Percentiles rank a stretch among this genome's conserved stretches.
phyloP scores from a whole-genome alignment of 2,113 vertebrate genomes.

The Ariopsis seemanni region DNA sequence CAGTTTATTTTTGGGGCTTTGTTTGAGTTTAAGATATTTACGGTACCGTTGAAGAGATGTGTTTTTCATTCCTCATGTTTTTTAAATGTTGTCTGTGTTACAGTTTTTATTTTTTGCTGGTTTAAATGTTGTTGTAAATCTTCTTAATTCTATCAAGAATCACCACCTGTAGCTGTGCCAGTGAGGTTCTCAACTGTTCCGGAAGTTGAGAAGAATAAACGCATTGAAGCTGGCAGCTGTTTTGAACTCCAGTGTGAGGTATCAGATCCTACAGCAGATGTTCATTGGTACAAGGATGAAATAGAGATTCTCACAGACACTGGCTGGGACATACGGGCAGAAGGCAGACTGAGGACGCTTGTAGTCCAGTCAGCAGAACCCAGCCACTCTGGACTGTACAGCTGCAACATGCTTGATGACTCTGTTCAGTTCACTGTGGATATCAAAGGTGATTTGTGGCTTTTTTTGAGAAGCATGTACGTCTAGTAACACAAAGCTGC shows the following conservation, averaged over 20 bases:
- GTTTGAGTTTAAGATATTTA: neutral
- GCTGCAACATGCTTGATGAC: slow-evolving; percentile 71
- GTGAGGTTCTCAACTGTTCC: slow-evolving; percentile 64
- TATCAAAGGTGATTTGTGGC: slow-evolving; percentile 72
- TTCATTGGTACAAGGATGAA: slow-evolving; percentile 72
- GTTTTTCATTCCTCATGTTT: slow-evolving; percentile 14
- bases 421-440: slow-evolving; percentile 71
- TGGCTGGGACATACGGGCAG: slow-evolving; percentile 66
- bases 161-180: slow-evolving; percentile 67
- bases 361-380: slow-evolving; percentile 67
- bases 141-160: slow-evolving; percentile 68
- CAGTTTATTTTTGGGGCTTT: too few species aligned
- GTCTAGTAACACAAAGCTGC: slow-evolving; percentile 53
- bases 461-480: slow-evolving; percentile 49
- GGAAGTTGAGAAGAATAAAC: slow-evolving; percentile 69
- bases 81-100: slow-evolving; percentile 45
- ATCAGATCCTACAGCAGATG: slow-evolving; percentile 67
- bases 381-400: slow-evolving; percentile 71
- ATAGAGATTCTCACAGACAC: slow-evolving; percentile 59
- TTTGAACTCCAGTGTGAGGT: slow-evolving; percentile 73
- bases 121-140: slow-evolving; percentile 57
- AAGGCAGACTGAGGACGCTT: slow-evolving; percentile 62
- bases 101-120: slow-evolving; percentile 51
- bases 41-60: neutral
- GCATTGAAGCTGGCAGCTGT: slow-evolving; percentile 66